Conservation (phyloP, 2,113 vertebrate species). For the Hypanus sabinus region DNA sequence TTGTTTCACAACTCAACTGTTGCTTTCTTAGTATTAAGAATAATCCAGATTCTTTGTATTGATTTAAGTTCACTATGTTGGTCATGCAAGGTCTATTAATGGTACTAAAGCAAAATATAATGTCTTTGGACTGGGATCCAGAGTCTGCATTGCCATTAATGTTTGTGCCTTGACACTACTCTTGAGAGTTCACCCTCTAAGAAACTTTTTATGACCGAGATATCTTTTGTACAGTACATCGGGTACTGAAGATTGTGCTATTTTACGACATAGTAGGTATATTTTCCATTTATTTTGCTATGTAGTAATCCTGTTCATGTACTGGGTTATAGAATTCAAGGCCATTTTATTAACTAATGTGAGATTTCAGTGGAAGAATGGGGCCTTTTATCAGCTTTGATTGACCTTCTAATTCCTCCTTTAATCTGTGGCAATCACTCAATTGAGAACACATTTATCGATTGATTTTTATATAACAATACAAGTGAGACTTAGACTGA, state of each 20-base stretch:
- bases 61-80: neutral
- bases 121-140: neutral
- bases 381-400: neutral
- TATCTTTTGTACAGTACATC: neutral
- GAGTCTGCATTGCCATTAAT: neutral
- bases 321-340: neutral
- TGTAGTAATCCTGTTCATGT: neutral
- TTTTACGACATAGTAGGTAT: neutral
- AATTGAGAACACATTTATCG: neutral
- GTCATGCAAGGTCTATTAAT: neutral
- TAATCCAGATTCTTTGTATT: neutral
- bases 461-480: slow-evolving; percentile 17
- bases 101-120: neutral
- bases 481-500: neutral
- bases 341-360: neutral
- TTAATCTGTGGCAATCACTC: neutral
- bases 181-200: neutral
- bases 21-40: no score
- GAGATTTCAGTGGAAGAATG: neutral
- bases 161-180: neutral
- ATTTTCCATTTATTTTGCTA: neutral
- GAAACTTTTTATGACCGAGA: neutral
- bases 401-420: neutral
- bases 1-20: neutral
- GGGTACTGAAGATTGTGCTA: neutral